Evolutionary conservation across 2,797 vertebrate species (phyloP).

Genomic region (Protosalanx chinensis): DNA sequence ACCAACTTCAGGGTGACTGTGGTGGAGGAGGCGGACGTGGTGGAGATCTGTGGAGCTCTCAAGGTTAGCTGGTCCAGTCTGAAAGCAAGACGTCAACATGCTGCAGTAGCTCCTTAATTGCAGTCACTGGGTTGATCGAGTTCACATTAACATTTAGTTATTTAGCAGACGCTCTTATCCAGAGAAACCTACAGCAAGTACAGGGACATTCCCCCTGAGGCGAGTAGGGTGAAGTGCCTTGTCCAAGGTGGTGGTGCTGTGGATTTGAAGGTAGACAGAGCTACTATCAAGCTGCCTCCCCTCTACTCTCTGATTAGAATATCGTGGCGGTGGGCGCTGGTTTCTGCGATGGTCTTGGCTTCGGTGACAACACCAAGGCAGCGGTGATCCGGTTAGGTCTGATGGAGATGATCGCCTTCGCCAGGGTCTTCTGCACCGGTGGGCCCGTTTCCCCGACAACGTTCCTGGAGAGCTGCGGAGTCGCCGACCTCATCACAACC

Average conservation of each 20-base stretch:
- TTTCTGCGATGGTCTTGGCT: constrained; percentile 93
- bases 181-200: too few relatives aligned
- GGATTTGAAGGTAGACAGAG: too few relatives aligned
- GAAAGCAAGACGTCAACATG: too few relatives aligned
- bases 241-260: too few relatives aligned
- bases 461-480: constrained; percentile 95
- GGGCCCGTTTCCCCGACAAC: constrained; percentile 77
- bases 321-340: constrained; percentile 94
- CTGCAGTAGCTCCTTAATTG: too few relatives aligned
- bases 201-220: too few relatives aligned
- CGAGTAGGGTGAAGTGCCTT: too few relatives aligned
- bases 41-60: constrained; percentile 96
- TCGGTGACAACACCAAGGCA: constrained; percentile 95
- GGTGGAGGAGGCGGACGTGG: constrained; percentile 89
- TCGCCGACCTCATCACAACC: constrained; percentile 96
- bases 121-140: too few relatives aligned
- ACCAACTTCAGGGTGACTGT: constrained; percentile 90
- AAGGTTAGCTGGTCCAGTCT: constrained; percentile 74
- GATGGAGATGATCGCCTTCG: constrained; percentile 95
- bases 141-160: too few relatives aligned
- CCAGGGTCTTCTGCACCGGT: constrained; percentile 85
- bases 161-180: too few relatives aligned
- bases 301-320: constrained; percentile 71
- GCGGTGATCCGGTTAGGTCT: constrained; percentile 94
- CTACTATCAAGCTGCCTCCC: not conserved